Evolutionary conservation across 2,113 vertebrate species (phyloP).

Genomic region (Syngnathus typhle): DNA sequence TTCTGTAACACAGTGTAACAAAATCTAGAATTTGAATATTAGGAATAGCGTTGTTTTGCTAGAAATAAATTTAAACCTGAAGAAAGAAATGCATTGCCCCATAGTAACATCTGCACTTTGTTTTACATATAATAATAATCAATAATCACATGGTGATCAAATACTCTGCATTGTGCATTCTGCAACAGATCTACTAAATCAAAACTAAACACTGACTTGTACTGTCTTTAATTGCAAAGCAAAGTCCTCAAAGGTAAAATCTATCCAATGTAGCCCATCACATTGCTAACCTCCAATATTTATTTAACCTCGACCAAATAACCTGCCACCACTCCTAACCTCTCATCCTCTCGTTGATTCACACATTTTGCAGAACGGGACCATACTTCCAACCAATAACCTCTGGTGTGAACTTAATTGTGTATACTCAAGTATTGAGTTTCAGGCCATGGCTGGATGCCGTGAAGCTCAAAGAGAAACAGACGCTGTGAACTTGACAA

Average conservation of each 20-base stretch:
- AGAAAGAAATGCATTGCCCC: too few species aligned
- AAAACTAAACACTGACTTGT: conserved; percentile 12
- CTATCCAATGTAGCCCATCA: conserved; percentile 6
- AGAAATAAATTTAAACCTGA: neutral
- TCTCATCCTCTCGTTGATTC: conserved; percentile 42
- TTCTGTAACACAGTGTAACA: neutral
- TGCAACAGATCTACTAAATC: neutral
- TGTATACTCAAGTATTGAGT: conserved; percentile 63
- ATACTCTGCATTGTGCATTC: neutral
- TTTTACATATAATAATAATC: neutral
- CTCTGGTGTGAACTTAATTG: conserved; percentile 67
- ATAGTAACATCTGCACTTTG: neutral
- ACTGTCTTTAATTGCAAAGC: neutral
- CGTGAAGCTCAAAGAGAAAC: conserved; percentile 55
- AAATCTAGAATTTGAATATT: neutral
- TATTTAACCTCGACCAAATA: conserved; percentile 56
- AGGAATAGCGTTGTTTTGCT: neutral
- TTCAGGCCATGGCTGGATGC: conserved; percentile 44
- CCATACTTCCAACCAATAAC: conserved; percentile 56
- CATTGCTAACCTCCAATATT: conserved; percentile 25
- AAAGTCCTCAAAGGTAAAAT: conserved; percentile 9
- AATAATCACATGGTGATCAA: neutral
- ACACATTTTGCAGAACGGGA: conserved; percentile 47
- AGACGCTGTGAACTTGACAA: conserved; percentile 55
- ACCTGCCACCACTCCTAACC: conserved; percentile 36